phyloP scores from a whole-genome alignment of 92 coral and sea anemone species.

The Umimayanthus chanpuru region DNA sequence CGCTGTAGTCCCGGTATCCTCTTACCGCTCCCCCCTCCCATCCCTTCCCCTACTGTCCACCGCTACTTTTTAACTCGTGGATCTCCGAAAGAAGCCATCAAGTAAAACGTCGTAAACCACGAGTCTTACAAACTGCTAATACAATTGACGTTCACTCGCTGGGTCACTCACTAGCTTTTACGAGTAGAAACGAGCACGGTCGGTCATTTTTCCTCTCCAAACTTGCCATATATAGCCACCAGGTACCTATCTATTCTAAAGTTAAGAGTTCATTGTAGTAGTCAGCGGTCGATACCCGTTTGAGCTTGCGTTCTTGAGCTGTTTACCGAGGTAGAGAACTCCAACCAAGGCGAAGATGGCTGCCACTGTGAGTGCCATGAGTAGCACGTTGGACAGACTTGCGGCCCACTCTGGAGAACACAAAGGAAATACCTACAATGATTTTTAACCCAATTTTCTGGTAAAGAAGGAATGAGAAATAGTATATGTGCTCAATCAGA shows the following conservation, averaged over 20 bases:
- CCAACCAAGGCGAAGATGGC: slow-evolving; percentile 78
- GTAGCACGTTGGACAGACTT: slow-evolving; percentile 45
- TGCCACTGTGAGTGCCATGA: slow-evolving; percentile 83
- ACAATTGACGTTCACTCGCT: background rate
- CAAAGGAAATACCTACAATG: background rate
- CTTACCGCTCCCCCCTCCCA: too few relatives aligned
- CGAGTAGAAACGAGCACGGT: background rate
- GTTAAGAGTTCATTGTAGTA: slow-evolving; percentile 16
- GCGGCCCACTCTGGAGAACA: slow-evolving; percentile 51
- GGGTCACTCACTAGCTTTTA: too few relatives aligned
- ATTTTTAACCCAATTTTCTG: background rate
- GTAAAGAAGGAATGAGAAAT: too few relatives aligned
- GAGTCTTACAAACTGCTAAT: background rate
- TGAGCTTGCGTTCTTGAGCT: slow-evolving; percentile 24
- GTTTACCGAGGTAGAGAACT: slow-evolving; percentile 67
- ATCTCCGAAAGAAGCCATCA: too few relatives aligned
- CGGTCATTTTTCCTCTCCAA: background rate
- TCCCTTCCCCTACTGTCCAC: too few relatives aligned
- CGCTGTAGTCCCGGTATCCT: too few relatives aligned
- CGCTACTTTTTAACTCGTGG: too few relatives aligned
- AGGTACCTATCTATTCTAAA: background rate
- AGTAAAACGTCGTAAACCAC: background rate
- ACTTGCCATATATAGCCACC: background rate
- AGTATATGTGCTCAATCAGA: too few relatives aligned
- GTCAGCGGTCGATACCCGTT: slow-evolving; percentile 44